Evolutionary conservation across 2,113 vertebrate species (phyloP), one percentile per base, ranked within the genome.

Genomic region (Ceuthmochares aereus): DNA sequence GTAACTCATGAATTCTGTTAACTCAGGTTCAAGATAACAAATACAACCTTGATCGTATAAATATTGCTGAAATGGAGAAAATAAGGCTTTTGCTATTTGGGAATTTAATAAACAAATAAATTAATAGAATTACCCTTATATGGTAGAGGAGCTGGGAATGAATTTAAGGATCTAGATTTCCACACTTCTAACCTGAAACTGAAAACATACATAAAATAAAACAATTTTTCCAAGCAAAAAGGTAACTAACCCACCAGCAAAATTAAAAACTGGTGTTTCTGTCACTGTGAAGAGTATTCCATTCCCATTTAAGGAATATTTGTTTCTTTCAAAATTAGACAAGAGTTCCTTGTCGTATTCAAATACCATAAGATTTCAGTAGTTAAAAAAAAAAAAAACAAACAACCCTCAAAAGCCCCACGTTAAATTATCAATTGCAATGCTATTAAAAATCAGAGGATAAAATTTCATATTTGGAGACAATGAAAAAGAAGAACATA

Each of bases 41-140:
- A 68, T n/a, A 26, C 15, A 70, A 78, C 7, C 14, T 75, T 55
- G 4, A 70, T 63, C 6, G 58, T 51, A 51, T 1, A 10, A 49
- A 42, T n/a, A 58, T 30, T 85, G 19, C 4, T 62, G 55, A 73
- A 89, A 89, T 49, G 9, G 14, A 49, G 47, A 89, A 68, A 69
- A 60, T 9, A 8, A 25, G 1, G 9, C 2, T 1, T 5, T 40
- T 34, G 56, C 32, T 51, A 1, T 3, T 22, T 26, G 25, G 23
- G 27, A 4, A 47, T 30, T 60, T 69, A 43, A 27, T 40, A 73
- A n/a, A 34, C 7, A 66, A 18, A 51, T 45, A 43, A 3, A 56
- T 52, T n/a, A 20, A 17, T 27, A 47, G 19, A 47, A 47, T 64
- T 55, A 42, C 9, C 4, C 75, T 87, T 36, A 32, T 19, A 15